Conservation (phyloP, 2,888 invertebrate genomes). For the Melanargia galathea region DNA sequence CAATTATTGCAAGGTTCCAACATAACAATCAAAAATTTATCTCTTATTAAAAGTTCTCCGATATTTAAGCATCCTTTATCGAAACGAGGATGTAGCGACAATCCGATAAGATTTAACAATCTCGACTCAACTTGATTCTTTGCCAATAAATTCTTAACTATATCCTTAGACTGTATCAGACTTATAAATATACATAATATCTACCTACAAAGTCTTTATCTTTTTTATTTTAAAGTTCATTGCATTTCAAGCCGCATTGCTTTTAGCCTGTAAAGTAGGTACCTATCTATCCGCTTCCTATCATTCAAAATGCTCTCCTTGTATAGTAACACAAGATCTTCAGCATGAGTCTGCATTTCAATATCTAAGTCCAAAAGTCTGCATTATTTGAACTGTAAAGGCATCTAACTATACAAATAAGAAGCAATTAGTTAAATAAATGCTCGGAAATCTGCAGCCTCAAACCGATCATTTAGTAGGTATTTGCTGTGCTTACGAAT, state of each 20-base stretch:
- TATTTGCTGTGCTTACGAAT: background rate
- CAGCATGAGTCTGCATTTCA: background rate
- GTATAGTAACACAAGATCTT: background rate
- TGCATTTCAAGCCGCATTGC: background rate
- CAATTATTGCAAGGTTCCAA: no score
- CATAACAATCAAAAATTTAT: background rate
- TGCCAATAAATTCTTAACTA: slow-evolving; percentile 12
- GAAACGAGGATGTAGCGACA: slow-evolving; percentile 3
- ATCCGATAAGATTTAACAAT: slow-evolving; percentile 24
- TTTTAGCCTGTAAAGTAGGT: background rate
- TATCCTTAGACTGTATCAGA: background rate
- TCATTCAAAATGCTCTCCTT: background rate
- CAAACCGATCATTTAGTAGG: background rate
- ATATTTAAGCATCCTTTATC: slow-evolving; percentile 13
- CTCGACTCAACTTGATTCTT: slow-evolving; percentile 2
- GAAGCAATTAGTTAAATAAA: slow-evolving; percentile 2
- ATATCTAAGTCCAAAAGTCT: background rate
- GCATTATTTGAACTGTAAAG: background rate
- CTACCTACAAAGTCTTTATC: background rate
- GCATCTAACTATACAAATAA: background rate
- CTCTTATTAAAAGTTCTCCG: slow-evolving; percentile 30
- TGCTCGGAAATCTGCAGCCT: background rate
- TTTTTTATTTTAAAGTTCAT: background rate
- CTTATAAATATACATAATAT: background rate
- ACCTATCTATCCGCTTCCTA: no score